Evolutionary conservation across 1,140 invertebrate species (phyloP), one percentile per base, ranked within the genome.

Genomic region (Diorhabda sublineata): DNA sequence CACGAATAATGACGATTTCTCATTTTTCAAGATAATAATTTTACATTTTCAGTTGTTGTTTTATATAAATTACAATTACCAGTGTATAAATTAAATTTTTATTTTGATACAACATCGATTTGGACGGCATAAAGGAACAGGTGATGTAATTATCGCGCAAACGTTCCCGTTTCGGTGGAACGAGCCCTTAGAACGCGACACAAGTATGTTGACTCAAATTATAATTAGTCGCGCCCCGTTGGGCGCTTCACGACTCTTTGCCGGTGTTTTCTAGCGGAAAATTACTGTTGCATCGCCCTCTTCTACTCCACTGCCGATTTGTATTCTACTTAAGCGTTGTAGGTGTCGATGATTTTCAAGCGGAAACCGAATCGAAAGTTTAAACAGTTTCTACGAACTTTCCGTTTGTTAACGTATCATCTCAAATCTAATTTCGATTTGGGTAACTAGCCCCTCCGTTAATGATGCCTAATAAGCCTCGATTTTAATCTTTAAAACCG

Each of bases 121-220:
- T 26, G 26, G 26, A 26, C 1, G 26, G 26, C 26, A 26, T 26
- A 26, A 26, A 26, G 41, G 58, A 42, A n/a, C 47, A 4, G 61
- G 44, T 62, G 6, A 62, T 59, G n/a, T 11, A 52, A 52, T 52
- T 52, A 52, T 8, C 6, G 6, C 47, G n/a, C 4, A 52, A 52
- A 52, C 47, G 47, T n/a, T n/a, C 6, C 6, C 47, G 47, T 52
- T 52, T 52, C 6, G 47, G 47, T n/a, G 47, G 45, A 42, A 62
- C n/a, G n/a, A 62, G n/a, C 61, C 44, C 43, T 62, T 62, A 62
- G 5, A 62, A 44, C 61, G 11, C 61, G 43, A 62, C 61, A 44
- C 61, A 44, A 62, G 61, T 62, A n/a, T 62, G 61, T 62, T 62
- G 61, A 42, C 61, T 62, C 61, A 62, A 62, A 62, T 62, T 62